A percentile compares a stretch with the other conserved stretches of the same genome.
These are phyloP conservation scores for Chydorus sphaericus DNA, from an alignment of 2,888 invertebrate genomes.

Conservation along the genomic window DNA sequence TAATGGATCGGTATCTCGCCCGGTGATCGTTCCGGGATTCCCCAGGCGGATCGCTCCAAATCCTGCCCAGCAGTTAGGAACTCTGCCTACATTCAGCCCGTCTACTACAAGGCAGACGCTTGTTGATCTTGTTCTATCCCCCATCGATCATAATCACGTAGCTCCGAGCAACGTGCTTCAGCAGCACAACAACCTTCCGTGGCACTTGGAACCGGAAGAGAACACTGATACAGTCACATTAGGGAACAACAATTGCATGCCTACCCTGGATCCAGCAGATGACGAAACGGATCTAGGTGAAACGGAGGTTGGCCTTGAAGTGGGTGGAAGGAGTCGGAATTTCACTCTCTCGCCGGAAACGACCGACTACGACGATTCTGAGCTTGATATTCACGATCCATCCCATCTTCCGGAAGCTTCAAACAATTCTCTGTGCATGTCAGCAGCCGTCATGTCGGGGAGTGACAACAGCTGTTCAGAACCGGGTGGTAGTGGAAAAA, in stretches of 20 bases:
- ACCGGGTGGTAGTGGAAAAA: too few relatives aligned
- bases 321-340: conserved; percentile 53
- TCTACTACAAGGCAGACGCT: conserved; percentile 11
- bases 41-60: conserved; percentile 41
- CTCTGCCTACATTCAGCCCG: conserved; percentile 8
- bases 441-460: not conserved
- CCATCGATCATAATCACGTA: too few relatives aligned
- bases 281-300: conserved; percentile 44
- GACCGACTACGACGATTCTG: conserved; percentile 68
- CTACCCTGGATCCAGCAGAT: too few relatives aligned
- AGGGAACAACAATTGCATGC: too few relatives aligned
- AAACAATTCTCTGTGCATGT: not conserved
- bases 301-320: conserved; percentile 32
- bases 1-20: conserved; percentile 31
- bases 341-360: conserved; percentile 84
- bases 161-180: too few relatives aligned
- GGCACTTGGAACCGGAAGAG: too few relatives aligned
- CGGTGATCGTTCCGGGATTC: conserved; percentile 74
- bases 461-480: too few relatives aligned
- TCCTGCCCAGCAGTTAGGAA: conserved; percentile 3
- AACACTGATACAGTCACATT: too few relatives aligned
- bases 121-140: not conserved
- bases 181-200: too few relatives aligned
- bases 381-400: conserved; percentile 29
- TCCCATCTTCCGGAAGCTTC: conserved; percentile 25